Percentiles rank a stretch among this genome's conserved stretches.
Evolutionary conservation across 2,113 vertebrate genomes (phyloP).

Genomic region (Suncus etruscus): DNA sequence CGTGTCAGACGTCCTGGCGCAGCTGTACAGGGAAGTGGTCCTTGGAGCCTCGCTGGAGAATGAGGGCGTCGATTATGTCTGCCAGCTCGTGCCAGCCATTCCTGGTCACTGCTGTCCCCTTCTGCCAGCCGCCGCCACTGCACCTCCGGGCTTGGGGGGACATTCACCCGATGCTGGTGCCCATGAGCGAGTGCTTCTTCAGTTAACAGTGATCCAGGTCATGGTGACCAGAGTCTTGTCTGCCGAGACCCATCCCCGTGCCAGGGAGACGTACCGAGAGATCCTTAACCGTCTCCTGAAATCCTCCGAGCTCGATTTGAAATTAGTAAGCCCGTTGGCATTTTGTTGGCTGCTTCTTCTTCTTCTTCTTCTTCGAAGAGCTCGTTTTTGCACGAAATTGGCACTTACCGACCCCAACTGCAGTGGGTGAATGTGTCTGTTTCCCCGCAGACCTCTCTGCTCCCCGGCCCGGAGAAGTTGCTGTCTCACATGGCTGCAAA

Average conservation of each 20-base stretch:
- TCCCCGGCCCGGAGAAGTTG: slow-evolving; percentile 84
- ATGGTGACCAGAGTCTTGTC: slow-evolving; percentile 81
- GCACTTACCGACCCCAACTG: too few relatives aligned
- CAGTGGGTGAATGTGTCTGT: slow-evolving; percentile 25
- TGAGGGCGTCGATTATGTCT: slow-evolving; percentile 78
- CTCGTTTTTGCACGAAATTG: neutral
- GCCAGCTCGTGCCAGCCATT: slow-evolving; percentile 77
- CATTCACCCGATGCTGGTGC: neutral
- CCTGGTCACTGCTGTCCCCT: slow-evolving; percentile 2
- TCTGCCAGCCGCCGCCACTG: neutral
- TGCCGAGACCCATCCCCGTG: slow-evolving; percentile 51
- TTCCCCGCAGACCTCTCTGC: slow-evolving; percentile 85
- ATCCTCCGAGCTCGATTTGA: slow-evolving; percentile 85
- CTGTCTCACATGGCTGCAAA: slow-evolving; percentile 91
- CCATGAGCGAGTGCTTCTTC: slow-evolving; percentile 86
- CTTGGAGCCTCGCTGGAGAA: slow-evolving; percentile 78
- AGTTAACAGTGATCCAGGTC: slow-evolving; percentile 89
- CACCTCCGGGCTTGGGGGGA: slow-evolving; percentile 11
- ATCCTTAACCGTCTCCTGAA: slow-evolving; percentile 85
- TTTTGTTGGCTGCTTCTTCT: too few relatives aligned
- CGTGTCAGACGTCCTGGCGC: slow-evolving; percentile 79
- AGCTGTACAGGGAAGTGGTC: slow-evolving; percentile 85
- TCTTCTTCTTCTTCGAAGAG: too few relatives aligned
- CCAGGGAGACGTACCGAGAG: slow-evolving; percentile 82
- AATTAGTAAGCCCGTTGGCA: slow-evolving; percentile 88